A percentile compares a stretch with the other conserved stretches of the same genome.
Evolutionary conservation across 2,113 vertebrate species (phyloP).

Genomic region (Pithys albifrons): DNA sequence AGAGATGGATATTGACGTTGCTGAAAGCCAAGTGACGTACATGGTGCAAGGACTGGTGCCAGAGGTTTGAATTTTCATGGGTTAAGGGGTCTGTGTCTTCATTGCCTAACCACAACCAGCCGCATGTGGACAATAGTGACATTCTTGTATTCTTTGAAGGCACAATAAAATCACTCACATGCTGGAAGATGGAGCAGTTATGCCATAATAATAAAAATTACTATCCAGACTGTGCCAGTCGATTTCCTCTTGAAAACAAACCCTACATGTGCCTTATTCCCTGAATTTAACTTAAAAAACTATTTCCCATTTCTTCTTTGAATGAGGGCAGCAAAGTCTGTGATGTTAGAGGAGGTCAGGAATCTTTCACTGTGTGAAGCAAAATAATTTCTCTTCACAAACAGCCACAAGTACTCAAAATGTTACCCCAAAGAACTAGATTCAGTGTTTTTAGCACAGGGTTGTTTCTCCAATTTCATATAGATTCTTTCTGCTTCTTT

Average conservation of each 20-base stretch:
- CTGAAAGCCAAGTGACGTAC: rapidly evolving
- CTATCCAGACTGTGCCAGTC: not conserved
- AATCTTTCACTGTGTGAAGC: not conserved
- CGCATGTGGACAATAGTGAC: rapidly evolving
- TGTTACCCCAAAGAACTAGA: not conserved
- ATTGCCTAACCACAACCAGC: not conserved
- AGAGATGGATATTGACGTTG: not conserved
- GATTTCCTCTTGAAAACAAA: not conserved
- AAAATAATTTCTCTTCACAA: not conserved
- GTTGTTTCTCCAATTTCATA: rapidly evolving
- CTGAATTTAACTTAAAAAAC: not conserved
- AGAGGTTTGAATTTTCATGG: not conserved
- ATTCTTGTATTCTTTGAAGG: not conserved
- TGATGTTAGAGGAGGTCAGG: not conserved
- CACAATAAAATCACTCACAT: not conserved
- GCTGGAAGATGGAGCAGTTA: not conserved
- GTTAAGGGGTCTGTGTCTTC: not conserved
- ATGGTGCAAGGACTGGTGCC: rapidly evolving
- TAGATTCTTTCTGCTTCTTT: not conserved
- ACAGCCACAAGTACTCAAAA: not conserved
- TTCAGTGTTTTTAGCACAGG: not conserved
- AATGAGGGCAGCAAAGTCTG: not conserved
- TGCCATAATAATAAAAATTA: not conserved
- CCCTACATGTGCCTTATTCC: not conserved
- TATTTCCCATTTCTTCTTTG: not conserved